Conservation (phyloP, 2,888 invertebrate genomes). For the Leptopilina myrica region DNA sequence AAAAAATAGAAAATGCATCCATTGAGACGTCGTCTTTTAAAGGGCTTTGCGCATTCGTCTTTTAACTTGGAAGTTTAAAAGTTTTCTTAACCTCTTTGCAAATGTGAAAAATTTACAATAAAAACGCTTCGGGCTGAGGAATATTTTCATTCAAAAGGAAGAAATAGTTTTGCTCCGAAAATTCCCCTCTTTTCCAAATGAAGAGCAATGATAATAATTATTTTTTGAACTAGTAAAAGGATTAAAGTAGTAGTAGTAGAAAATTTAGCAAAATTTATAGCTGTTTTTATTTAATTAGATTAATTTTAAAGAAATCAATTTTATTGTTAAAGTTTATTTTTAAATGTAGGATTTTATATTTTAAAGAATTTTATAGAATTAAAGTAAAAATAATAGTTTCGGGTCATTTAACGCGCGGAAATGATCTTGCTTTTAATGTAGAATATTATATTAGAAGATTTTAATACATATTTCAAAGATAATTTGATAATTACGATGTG, state of each 20-base stretch:
- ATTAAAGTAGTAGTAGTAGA: no score
- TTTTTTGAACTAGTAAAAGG: no score
- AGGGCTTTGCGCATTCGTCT: background rate
- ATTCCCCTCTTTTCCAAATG: background rate
- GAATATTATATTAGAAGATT: no score
- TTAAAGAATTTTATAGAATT: no score
- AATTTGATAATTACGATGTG: background rate
- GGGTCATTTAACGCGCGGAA: background rate
- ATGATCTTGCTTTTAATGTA: background rate
- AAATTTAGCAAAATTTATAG: no score
- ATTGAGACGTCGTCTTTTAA: conserved; percentile 9
- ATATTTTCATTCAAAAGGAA: background rate
- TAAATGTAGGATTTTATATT: no score
- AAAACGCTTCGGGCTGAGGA: background rate
- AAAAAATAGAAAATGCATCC: conserved; percentile 15
- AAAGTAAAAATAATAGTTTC: background rate
- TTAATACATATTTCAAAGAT: background rate
- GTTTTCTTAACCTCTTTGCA: conserved; percentile 3
- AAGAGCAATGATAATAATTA: no score
- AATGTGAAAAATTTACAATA: conserved; percentile 17
- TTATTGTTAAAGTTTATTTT: no score
- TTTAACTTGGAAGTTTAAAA: background rate
- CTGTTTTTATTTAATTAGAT: no score
- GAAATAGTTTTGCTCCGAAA: background rate
- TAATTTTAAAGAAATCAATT: no score